Evolutionary conservation across 2,888 invertebrate species (phyloP).

Genomic region (Andrena minutula): DNA sequence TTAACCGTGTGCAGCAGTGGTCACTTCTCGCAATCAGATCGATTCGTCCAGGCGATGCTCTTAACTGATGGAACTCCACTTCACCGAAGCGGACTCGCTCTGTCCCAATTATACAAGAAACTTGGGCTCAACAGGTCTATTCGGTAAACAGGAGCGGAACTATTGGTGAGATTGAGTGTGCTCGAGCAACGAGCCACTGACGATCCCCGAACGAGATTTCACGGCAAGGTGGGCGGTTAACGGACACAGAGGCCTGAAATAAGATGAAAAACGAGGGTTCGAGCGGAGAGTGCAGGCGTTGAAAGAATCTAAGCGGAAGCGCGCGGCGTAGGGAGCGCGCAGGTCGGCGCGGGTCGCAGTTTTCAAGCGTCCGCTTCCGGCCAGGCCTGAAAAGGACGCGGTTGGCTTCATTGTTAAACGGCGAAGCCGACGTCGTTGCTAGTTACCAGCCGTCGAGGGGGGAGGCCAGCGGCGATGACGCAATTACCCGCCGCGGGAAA

Average conservation of each 20-base stretch:
- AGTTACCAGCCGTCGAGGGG: conserved; percentile 58
- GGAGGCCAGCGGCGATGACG: conserved; percentile 77
- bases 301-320: conserved; percentile 78
- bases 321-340: conserved; percentile 60
- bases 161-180: conserved; percentile 2
- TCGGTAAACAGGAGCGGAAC: background rate
- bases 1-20: conserved; percentile 18
- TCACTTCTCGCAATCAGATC: conserved; percentile 20
- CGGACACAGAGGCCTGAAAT: conserved; percentile 28
- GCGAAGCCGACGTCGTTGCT: conserved; percentile 70
- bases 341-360: conserved; percentile 75
- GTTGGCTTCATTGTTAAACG: conserved; percentile 82
- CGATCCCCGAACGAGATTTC: conserved; percentile 30
- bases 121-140: background rate
- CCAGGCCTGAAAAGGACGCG: conserved; percentile 77
- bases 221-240: conserved; percentile 9
- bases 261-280: conserved; percentile 55
- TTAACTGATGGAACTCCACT: background rate
- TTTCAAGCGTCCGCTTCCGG: conserved; percentile 81
- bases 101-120: background rate
- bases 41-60: background rate
- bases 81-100: background rate
- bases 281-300: conserved; percentile 63
- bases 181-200: background rate
- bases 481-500: conserved; percentile 82